Base-by-base conservation (phyloP, 2,113 vertebrate species). In the Pelmatolapia mariae region DNA sequence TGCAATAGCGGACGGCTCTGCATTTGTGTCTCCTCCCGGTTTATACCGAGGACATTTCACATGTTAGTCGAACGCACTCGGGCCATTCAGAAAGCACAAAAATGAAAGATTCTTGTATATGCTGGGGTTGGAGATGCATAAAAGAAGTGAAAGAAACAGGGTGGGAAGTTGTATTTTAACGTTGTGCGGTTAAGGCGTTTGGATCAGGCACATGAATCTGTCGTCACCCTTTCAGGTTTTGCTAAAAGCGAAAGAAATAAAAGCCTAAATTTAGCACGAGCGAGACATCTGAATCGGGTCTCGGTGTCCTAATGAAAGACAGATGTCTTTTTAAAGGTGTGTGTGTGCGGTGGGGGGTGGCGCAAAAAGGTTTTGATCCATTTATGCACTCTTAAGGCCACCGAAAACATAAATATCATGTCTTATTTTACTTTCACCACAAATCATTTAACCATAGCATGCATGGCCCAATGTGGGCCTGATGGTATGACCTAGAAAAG, bases 141-240 rank as follows among this genome's bases (percentile, higher is more conserved):
- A 83, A 82, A 59, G 53, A 38, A 68, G 84, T 68, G 47, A 88
- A 68, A 80, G 79, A 81, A 83, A 80, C 8, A 7, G 88, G 79
- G 43, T 54, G 78, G 83, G 43, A 59, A 85, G 45, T 16, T 83
- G 53, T 68, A 81, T 82, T 71, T 85, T 83, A 91, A 87, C 80
- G 87, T 63, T 90, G 56, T 93, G 81, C 57, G 80, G 85, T 85
- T 47, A 76, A 83, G 22, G 68, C 79, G 68, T 92, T 84, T 89
- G 63, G 81, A 87, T 87, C 83, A 92, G 80, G 86, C 56, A 79
- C 76, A 89, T 90, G 19, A 85, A 87, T 94, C 81, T 92, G 66
- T 93, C 89, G 83, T 84, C 85, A 76, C 68, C 47, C 7, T 56
- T 86, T 59, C 24, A 79, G 63, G 22, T 87, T 91, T 94, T 94